A percentile compares a stretch with the other conserved stretches of the same genome.
Evolutionary conservation across 1,140 invertebrate species (phyloP).

Genomic region (Aleiodes sp.): DNA sequence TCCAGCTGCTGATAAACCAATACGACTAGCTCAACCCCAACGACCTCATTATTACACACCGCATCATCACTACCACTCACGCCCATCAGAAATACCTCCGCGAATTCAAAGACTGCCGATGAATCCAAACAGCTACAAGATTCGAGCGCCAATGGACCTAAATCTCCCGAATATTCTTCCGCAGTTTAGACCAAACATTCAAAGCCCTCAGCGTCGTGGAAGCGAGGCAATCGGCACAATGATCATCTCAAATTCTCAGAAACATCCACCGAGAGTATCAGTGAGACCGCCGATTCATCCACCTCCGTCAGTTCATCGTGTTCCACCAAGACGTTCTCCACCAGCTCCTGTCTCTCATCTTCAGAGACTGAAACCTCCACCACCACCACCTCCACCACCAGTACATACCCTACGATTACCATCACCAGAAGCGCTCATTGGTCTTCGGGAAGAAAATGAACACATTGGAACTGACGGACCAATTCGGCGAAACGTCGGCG

Average conservation of each 20-base stretch:
- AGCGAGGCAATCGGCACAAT: constrained; percentile 60
- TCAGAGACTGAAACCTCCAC: constrained; percentile 65
- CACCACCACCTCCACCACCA: constrained; percentile 51
- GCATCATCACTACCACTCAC: constrained; percentile 33
- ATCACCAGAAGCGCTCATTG: constrained; percentile 27
- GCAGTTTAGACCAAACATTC: constrained; percentile 76
- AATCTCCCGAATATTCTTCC: constrained; percentile 76
- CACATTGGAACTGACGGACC: not conserved
- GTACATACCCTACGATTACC: constrained; percentile 30
- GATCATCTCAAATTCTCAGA: constrained; percentile 53
- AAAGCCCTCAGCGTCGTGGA: constrained; percentile 67
- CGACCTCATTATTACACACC: constrained; percentile 52
- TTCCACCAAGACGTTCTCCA: not conserved
- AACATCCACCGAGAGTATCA: constrained; percentile 16
- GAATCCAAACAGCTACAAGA: constrained; percentile 57
- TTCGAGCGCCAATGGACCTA: constrained; percentile 55
- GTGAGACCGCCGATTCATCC: constrained; percentile 31
- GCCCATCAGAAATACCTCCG: constrained; percentile 11
- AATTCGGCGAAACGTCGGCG: not conserved
- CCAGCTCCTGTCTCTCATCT: constrained; percentile 44
- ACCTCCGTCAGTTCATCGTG: not conserved
- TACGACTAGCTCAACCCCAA: constrained; percentile 37
- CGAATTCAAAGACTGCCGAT: constrained; percentile 40
- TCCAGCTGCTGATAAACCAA: constrained; percentile 43
- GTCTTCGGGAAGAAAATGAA: not conserved